These are phyloP conservation scores for Desoria tigrina DNA, from an alignment of 2,888 invertebrate genomes.

Conservation along the genomic window DNA sequence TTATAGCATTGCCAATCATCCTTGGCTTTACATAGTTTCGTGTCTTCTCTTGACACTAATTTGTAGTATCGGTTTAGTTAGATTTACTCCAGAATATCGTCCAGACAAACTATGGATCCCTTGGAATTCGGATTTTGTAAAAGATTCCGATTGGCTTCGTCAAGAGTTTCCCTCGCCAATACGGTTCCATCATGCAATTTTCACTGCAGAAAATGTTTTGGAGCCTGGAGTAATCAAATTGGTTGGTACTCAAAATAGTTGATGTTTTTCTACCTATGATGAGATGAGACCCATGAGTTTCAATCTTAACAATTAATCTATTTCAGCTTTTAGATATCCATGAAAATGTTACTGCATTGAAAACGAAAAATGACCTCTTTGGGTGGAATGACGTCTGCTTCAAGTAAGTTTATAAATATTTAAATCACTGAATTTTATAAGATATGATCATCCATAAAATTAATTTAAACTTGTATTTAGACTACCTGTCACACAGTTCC, in stretches of 20 bases:
- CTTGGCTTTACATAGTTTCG: constrained; percentile 42
- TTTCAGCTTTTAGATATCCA: constrained; percentile 45
- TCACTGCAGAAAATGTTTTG: constrained; percentile 52
- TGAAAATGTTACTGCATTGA: constrained; percentile 27
- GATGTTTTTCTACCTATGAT: background rate
- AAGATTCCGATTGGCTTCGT: constrained; percentile 54
- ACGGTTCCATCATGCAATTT: constrained; percentile 53
- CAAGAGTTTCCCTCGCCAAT: constrained; percentile 54
- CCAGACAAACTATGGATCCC: constrained; percentile 55
- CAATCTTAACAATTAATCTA: constrained; percentile 32
- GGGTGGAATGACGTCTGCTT: constrained; percentile 52
- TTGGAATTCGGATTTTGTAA: constrained; percentile 54
- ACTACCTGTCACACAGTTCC: constrained; percentile 49
- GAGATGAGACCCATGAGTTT: background rate
- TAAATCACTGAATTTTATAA: too few species aligned
- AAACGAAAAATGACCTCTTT: constrained; percentile 18
- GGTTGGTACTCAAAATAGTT: constrained; percentile 30
- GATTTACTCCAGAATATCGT: constrained; percentile 50
- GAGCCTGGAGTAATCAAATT: constrained; percentile 42
- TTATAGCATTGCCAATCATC: constrained; percentile 43
- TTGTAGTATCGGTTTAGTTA: constrained; percentile 46
- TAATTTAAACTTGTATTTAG: too few species aligned
- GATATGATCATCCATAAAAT: too few species aligned
- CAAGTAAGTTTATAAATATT: constrained; percentile 43
- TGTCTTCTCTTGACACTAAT: constrained; percentile 41